A percentile compares a stretch with the other conserved stretches of the same genome.
Conservation (phyloP, 2,113 vertebrate genomes). For the Boulengeromyrus knoepffleri region DNA sequence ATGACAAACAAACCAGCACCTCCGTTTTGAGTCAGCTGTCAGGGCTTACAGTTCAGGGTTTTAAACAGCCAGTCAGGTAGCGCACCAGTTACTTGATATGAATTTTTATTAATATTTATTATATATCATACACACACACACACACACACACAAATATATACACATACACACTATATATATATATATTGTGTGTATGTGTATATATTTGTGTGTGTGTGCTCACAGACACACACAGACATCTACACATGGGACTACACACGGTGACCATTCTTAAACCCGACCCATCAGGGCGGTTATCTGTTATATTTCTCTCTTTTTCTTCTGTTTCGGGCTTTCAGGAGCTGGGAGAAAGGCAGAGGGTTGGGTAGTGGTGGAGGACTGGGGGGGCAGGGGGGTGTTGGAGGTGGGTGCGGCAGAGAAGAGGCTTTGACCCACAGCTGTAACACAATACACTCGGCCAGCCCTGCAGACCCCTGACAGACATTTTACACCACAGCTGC, state of each 20-base stretch:
- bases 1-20: neutral
- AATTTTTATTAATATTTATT: neutral
- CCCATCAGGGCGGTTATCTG: neutral
- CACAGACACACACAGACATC: constrained; percentile 22
- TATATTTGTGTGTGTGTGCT: neutral
- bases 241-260: neutral
- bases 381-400: neutral
- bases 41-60: neutral
- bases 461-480: constrained; percentile 85
- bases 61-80: neutral
- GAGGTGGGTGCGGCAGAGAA: constrained; percentile 38
- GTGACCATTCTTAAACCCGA: neutral
- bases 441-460: constrained; percentile 79
- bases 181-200: too few relatives aligned
- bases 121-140: too few relatives aligned
- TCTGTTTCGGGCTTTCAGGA: neutral
- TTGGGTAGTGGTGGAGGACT: neutral
- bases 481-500: constrained; percentile 98
- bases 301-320: neutral
- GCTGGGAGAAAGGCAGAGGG: neutral
- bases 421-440: constrained; percentile 83
- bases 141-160: neutral
- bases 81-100: neutral
- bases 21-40: constrained; percentile 55
- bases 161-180: neutral